Conservation (phyloP, 1,140 invertebrate species). For the Drosophila lacteicornis region DNA sequence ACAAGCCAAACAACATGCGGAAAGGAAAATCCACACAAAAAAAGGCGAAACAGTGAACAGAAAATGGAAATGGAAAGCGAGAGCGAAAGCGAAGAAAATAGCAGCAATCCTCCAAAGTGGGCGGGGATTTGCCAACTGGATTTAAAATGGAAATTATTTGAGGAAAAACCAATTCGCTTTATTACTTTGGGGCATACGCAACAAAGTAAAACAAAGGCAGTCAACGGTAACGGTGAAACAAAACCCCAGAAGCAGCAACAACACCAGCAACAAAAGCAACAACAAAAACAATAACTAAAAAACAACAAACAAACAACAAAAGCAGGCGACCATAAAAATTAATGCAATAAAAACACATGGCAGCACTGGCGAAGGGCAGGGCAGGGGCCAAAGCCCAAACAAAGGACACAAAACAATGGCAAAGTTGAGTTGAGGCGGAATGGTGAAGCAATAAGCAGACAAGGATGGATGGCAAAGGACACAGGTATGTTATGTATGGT, state of each 20-base stretch:
- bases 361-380: constrained; percentile 31
- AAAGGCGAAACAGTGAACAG: constrained; percentile 1
- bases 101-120: constrained; percentile 47
- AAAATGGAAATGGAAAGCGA: constrained; percentile 11
- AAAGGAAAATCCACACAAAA: constrained; percentile 15
- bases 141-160: constrained; percentile 83
- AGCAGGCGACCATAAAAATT: constrained; percentile 77
- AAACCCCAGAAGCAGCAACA: constrained; percentile 19
- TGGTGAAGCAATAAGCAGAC: constrained; percentile 35
- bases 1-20: constrained; percentile 26
- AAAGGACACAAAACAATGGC: constrained; percentile 47
- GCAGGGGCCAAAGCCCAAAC: constrained; percentile 19
- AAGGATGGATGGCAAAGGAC: constrained; percentile 25
- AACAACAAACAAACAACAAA: constrained; percentile 47
- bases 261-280: constrained; percentile 14
- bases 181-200: constrained; percentile 82
- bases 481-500: constrained; percentile 22
- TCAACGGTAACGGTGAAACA: constrained; percentile 46
- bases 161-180: constrained; percentile 80
- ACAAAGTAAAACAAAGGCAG: constrained; percentile 79
- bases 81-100: constrained; percentile 1
- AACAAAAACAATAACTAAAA: constrained; percentile 28
- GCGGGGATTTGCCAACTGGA: constrained; percentile 75
- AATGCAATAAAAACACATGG: constrained; percentile 83
- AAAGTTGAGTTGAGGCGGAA: constrained; percentile 30